Percentiles rank a stretch among this genome's conserved stretches.
phyloP scores from a whole-genome alignment of 1,140 invertebrate species.

The Catajapyx aquilonaris region DNA sequence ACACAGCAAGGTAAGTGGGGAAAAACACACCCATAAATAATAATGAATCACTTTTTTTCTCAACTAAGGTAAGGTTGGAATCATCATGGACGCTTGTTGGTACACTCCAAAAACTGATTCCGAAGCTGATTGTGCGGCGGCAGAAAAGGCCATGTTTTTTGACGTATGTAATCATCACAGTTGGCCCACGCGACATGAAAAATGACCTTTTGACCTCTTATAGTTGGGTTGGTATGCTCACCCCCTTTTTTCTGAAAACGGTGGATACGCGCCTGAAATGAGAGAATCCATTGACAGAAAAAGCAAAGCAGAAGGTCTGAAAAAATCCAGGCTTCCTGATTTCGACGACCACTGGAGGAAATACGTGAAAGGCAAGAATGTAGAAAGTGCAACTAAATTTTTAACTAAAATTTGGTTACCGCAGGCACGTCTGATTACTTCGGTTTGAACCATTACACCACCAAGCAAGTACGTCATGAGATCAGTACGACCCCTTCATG shows the following conservation, averaged over 20 bases:
- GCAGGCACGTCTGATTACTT: slow-evolving; percentile 6
- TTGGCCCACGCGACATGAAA: not conserved
- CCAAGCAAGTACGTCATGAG: not conserved
- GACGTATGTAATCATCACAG: not conserved
- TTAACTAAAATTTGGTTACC: not conserved
- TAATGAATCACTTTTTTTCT: not conserved
- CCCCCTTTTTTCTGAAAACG: slow-evolving; percentile 31
- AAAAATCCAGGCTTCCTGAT: slow-evolving; percentile 25
- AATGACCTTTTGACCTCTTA: slow-evolving; percentile 15
- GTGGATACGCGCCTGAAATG: slow-evolving; percentile 38
- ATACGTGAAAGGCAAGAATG: slow-evolving; percentile 22
- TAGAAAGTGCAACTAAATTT: slow-evolving; percentile 2
- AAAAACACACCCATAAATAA: not conserved
- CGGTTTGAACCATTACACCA: slow-evolving; percentile 9
- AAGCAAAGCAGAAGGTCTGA: slow-evolving; percentile 26
- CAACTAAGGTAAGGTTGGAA: not conserved
- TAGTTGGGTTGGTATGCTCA: slow-evolving; percentile 36
- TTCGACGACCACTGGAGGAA: slow-evolving; percentile 27
- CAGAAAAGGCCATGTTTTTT: slow-evolving; percentile 22
- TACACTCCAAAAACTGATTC: slow-evolving; percentile 7
- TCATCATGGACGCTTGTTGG: slow-evolving; percentile 7
- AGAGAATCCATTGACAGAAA: slow-evolving; percentile 28
- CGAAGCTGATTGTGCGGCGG: slow-evolving; percentile 15
- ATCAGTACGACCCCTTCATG: not conserved
- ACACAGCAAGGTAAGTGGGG: slow-evolving; percentile 26